Evolutionary conservation across 23 tunicate species (phyloP), one percentile per base, ranked within the genome.

Genomic region (Halocynthia roretzi): DNA sequence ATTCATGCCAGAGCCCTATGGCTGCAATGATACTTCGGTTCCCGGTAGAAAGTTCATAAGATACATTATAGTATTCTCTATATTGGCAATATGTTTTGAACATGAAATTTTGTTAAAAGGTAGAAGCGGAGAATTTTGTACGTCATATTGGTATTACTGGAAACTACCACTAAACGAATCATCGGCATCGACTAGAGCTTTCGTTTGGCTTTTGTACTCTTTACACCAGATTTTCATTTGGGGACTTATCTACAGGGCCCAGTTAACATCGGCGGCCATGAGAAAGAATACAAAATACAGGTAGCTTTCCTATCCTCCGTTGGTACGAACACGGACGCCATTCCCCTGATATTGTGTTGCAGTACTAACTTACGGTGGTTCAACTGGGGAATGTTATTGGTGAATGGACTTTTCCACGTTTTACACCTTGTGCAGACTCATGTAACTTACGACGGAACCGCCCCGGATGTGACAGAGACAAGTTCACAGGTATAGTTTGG

Each of bases 91-190:
- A 15, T 68, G 72, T 15, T 20, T n/a, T 18, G 49, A 68, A 68
- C 19, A 17, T 67, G 71, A n/a, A 14, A 23, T 51, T 8, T 20
- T 56, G 14, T 44, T 22, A 19, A 14, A 54, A 91, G 97, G 87
- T 5, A 72, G 97, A 49, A 63, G 80, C 14, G 87, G 93, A 10
- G 61, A 44, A 0, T 68, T 50, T 10, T 92, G 98, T 75, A 75
- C 82, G 7, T 50, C 82, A 7, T 86, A 82, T 8, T 96, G 99
- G 99, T 96, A 96, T 75, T 96, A 86, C 65, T 96, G 99, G 99
- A 83, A 96, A 61, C 83, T 96, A 22, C 96, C 99, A 54, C 88
- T 75, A 49, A 84, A 82, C 10, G 80, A 96, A 56, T 81, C 71
- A 5, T 77, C 83, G 6, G 72, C 75, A 6, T 69, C 85, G 6